Conservation (phyloP, 2,888 invertebrate species). For the Hermodice carunculata region DNA sequence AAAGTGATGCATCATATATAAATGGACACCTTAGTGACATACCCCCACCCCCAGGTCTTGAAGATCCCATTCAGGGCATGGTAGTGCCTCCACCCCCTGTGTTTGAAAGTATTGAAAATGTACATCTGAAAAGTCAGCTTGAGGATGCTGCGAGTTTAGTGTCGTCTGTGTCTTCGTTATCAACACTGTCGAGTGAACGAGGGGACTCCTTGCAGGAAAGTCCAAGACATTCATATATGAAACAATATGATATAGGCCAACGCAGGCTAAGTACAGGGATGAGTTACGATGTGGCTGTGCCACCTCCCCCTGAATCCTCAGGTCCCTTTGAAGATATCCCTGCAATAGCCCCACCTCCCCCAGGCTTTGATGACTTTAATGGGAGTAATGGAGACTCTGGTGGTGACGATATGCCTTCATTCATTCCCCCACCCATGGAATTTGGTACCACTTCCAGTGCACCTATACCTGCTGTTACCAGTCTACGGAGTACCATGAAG, state of each 20-base stretch:
- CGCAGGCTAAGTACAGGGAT: neutral
- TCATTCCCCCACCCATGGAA: conserved; percentile 22
- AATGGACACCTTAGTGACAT: too few species aligned
- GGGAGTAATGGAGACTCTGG: neutral
- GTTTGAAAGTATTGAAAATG: neutral
- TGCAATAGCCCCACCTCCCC: conserved; percentile 17
- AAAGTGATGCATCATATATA: too few species aligned
- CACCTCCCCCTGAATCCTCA: too few species aligned
- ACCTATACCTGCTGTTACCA: neutral
- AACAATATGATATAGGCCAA: too few species aligned
- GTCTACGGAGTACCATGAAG: neutral
- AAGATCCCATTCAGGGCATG: too few species aligned
- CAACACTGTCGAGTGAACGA: conserved; percentile 49
- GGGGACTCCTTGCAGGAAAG: conserved; percentile 16
- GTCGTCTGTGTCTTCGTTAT: conserved; percentile 61
- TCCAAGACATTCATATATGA: conserved; percentile 1
- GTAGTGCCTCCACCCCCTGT: conserved; percentile 9
- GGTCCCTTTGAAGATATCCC: neutral
- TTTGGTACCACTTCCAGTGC: conserved; percentile 1
- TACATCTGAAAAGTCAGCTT: too few species aligned
- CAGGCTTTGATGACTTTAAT: conserved; percentile 31
- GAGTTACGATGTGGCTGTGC: neutral
- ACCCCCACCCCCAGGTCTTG: too few species aligned
- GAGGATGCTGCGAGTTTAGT: conserved; percentile 60
- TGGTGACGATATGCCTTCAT: neutral